A percentile compares a stretch with the other conserved stretches of the same genome.
Conservation (phyloP, 2,797 vertebrate genomes). For the Okamejei kenojei region DNA sequence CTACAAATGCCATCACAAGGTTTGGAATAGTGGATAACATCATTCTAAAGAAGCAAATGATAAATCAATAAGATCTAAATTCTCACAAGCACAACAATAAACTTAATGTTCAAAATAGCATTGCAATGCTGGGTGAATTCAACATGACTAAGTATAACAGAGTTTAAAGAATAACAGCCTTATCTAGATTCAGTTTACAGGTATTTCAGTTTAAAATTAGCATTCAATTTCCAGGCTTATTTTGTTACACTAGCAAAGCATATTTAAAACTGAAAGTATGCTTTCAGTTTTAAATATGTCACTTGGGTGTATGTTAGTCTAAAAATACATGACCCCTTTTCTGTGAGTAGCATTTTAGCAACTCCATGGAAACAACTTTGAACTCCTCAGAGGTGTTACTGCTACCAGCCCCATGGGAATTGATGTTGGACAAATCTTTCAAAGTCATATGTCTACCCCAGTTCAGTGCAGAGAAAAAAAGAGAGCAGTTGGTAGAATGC, state of each 20-base stretch:
- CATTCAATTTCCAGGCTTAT: slow-evolving; percentile 14
- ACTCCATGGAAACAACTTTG: not conserved
- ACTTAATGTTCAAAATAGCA: not conserved
- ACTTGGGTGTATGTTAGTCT: slow-evolving; percentile 14
- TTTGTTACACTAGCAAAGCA: too few species aligned
- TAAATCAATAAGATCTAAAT: not conserved
- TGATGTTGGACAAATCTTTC: not conserved
- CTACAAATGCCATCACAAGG: not conserved
- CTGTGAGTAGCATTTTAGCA: slow-evolving; percentile 5
- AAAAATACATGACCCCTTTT: slow-evolving; percentile 31
- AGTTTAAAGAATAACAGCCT: not conserved
- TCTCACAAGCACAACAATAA: not conserved
- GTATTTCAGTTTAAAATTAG: not conserved
- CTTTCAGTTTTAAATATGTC: slow-evolving; percentile 13
- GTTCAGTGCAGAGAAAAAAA: too few species aligned
- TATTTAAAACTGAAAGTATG: too few species aligned
- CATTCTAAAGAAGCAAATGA: not conserved
- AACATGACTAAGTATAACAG: not conserved
- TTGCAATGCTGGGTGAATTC: not conserved
- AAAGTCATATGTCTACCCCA: not conserved
- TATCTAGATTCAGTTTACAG: not conserved
- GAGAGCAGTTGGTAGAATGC: too few species aligned
- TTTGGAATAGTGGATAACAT: not conserved
- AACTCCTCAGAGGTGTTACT: not conserved
- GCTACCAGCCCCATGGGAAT: not conserved